These are phyloP conservation scores for Heliconius hermathena DNA, from an alignment of 1,140 invertebrate species.

Conservation along the genomic window DNA sequence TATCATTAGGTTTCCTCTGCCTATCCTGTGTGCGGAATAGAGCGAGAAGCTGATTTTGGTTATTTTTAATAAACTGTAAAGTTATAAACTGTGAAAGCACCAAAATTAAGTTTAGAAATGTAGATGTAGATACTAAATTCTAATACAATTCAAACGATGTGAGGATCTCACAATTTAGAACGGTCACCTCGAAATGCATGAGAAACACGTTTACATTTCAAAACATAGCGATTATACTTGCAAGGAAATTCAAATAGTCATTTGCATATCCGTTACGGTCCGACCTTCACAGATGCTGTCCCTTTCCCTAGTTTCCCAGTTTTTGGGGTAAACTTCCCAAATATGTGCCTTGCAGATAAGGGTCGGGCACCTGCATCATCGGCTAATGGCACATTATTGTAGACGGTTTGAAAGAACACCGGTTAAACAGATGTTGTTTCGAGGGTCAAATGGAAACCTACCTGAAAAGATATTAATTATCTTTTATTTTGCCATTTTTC, in stretches of 20 bases:
- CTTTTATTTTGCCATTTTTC: slow-evolving; percentile 1
- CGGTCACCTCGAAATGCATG: not conserved
- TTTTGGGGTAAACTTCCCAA: slow-evolving; percentile 70
- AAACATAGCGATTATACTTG: slow-evolving; percentile 39
- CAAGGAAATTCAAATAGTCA: slow-evolving; percentile 55
- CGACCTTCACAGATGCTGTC: slow-evolving; percentile 58
- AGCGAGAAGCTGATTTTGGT: too few species aligned
- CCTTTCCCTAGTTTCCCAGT: slow-evolving; percentile 56
- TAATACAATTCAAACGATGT: not conserved
- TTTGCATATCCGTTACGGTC: slow-evolving; percentile 52
- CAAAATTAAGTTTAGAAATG: too few species aligned
- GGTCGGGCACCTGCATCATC: slow-evolving; percentile 65
- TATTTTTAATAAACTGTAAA: too few species aligned
- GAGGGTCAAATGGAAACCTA: slow-evolving; percentile 56
- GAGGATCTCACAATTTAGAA: not conserved
- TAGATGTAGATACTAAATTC: not conserved
- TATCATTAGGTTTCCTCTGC: too few species aligned
- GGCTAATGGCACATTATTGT: slow-evolving; percentile 70
- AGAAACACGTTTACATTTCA: slow-evolving; percentile 45
- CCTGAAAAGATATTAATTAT: slow-evolving; percentile 49
- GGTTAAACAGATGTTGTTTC: slow-evolving; percentile 51
- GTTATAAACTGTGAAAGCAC: too few species aligned
- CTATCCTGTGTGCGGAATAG: too few species aligned
- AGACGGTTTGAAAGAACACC: slow-evolving; percentile 51
- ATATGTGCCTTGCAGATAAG: slow-evolving; percentile 66